Evolutionary conservation across 2,888 invertebrate genomes (phyloP).

Genomic region (Mantis religiosa): DNA sequence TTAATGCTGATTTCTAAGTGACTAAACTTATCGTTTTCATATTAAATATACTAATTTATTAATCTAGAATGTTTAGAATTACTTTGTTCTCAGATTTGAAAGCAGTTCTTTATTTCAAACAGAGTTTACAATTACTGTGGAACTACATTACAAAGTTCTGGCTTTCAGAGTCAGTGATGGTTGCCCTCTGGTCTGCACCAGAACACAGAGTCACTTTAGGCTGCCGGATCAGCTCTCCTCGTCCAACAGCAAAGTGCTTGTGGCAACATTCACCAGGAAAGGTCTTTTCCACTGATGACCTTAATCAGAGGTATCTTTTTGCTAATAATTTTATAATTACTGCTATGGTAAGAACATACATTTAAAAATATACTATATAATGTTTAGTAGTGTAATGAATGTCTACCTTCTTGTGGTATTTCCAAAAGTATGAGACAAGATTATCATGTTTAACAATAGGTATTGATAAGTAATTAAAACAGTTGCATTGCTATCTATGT

Average conservation of each 20-base stretch:
- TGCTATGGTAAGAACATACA: no score
- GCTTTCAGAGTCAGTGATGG: constrained; percentile 41
- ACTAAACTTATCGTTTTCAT: no score
- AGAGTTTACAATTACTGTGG: not conserved
- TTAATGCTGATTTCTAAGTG: no score
- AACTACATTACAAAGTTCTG: not conserved
- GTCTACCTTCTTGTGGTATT: no score
- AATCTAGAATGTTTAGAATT: not conserved
- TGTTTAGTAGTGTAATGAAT: no score
- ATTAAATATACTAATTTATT: no score
- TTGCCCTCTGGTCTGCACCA: constrained; percentile 41
- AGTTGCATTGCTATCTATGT: no score
- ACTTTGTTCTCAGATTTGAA: not conserved
- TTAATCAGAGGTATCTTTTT: constrained; percentile 23
- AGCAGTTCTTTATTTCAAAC: not conserved
- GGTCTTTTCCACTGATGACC: constrained; percentile 35
- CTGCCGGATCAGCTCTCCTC: constrained; percentile 38
- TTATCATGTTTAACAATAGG: no score
- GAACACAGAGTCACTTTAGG: constrained; percentile 42
- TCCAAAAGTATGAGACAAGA: no score
- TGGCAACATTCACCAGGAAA: constrained; percentile 40
- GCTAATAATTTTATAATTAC: not conserved
- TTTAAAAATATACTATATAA: no score
- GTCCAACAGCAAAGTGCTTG: constrained; percentile 38
- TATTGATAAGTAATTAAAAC: no score